Conservation (phyloP, 2,888 invertebrate genomes). For the Dione juno region DNA sequence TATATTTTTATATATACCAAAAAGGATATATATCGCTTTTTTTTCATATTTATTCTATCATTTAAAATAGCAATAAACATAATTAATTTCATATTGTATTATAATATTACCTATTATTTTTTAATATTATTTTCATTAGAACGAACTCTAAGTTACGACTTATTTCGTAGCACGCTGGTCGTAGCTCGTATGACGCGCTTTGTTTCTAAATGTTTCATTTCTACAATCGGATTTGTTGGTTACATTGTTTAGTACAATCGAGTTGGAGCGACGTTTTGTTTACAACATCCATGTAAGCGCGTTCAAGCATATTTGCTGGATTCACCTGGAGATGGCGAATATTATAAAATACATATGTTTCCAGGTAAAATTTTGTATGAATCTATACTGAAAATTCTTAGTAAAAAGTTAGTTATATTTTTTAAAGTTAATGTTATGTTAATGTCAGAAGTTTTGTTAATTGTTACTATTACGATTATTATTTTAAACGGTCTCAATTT, state of each 20-base stretch:
- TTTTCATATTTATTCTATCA: too few relatives aligned
- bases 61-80: too few relatives aligned
- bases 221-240: slow-evolving; percentile 20
- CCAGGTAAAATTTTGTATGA: not conserved
- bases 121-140: too few relatives aligned
- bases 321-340: not conserved
- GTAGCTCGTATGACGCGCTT: not conserved
- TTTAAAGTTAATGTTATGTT: not conserved
- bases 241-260: slow-evolving; percentile 19
- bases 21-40: too few relatives aligned
- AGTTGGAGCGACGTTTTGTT: slow-evolving; percentile 13
- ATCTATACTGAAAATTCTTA: not conserved
- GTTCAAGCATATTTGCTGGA: slow-evolving; percentile 1
- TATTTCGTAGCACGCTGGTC: not conserved
- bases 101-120: too few relatives aligned
- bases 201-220: slow-evolving; percentile 16
- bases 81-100: too few relatives aligned
- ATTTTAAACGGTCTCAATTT: too few relatives aligned
- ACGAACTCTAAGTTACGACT: not conserved
- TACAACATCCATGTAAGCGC: not conserved
- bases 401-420: not conserved
- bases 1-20: not conserved
- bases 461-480: not conserved
- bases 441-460: not conserved
- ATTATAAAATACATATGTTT: not conserved